Evolutionary conservation across 2,113 vertebrate genomes (phyloP), one percentile per base, ranked within the genome.

Genomic region (Strigops habroptila): DNA sequence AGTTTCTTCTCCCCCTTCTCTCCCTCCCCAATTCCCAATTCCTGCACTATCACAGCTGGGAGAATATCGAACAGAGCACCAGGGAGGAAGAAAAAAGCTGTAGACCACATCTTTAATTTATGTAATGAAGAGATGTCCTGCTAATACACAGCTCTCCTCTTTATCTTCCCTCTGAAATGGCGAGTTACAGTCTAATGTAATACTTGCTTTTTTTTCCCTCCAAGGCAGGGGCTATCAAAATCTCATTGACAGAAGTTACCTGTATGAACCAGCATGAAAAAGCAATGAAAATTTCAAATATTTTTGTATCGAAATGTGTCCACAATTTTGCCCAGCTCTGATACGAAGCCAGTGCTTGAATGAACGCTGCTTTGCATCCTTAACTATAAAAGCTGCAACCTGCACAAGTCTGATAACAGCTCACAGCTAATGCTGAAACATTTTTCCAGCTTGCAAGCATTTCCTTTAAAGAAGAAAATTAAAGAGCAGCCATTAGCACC

Each of bases 391-490:
- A 95, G 71, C 92, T 90, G 79, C 88, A 93, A 84, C 90, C 95
- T 96, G 95, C 92, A 86, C 43, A 75, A 76, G 82, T 86, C 73
- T 92, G 95, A 96, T 97, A 97, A 96, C 76, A 79, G 90, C 57
- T 82, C 76, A 83, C 51, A 78, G 64, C 41, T 84, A 92, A 85
- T 71, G 60, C 52, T 70, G 69, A 90, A 93, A 86, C 22, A 52
- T 69, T 81, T 84, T 86, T 59, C 46, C 73, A 86, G 35, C 76
- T 92, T 84, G 73, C 76, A 95, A 94, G 83, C 55, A 93, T 78
- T 88, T 90, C 28, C 48, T 90, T 96, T 86, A 53, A 83, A 87
- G 85, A 73, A 77, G 43, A 53, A 93, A 94, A 88, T 7, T 90
- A 55, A 91, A 84, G 69, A 75, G 60, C 62, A 81, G 51, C 69